Conservation (phyloP, 2,888 invertebrate species). For the Scaptomyza tumidula region DNA sequence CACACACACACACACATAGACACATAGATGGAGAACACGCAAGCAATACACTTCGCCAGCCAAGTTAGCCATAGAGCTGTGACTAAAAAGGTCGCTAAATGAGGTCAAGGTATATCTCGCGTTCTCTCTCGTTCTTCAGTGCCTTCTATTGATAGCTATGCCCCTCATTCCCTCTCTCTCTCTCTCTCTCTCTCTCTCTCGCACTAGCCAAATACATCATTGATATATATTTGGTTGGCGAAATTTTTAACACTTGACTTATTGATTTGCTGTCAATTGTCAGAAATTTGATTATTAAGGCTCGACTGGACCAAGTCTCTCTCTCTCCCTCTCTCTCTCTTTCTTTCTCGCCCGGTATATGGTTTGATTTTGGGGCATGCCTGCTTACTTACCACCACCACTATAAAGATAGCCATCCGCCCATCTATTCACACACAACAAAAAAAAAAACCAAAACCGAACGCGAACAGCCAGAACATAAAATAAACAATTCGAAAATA, state of each 20-base stretch:
- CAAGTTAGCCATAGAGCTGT: neutral
- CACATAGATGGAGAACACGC: neutral
- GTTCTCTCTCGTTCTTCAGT: constrained; percentile 6
- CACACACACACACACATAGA: constrained; percentile 6
- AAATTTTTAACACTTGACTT: constrained; percentile 67
- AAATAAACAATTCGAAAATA: constrained; percentile 77
- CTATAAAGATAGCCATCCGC: neutral
- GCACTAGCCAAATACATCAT: neutral
- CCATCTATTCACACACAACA: constrained; percentile 4
- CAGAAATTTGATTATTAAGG: constrained; percentile 60
- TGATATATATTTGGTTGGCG: constrained; percentile 9
- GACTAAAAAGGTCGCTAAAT: constrained; percentile 60
- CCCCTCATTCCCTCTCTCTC: constrained; percentile 3
- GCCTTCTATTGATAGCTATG: constrained; percentile 20
- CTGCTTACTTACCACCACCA: neutral
- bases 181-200: neutral
- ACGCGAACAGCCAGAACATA: constrained; percentile 54
- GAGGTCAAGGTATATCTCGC: constrained; percentile 66
- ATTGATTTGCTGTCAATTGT: constrained; percentile 66
- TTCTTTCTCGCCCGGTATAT: neutral
- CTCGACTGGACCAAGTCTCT: constrained; percentile 53
- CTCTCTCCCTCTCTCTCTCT: neutral
- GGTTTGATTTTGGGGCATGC: constrained; percentile 1
- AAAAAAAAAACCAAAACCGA: constrained; percentile 24
- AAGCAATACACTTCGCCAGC: neutral